These are phyloP conservation scores for Varecia variegata DNA, from an alignment of 2,797 vertebrate genomes.

Conservation along the genomic window DNA sequence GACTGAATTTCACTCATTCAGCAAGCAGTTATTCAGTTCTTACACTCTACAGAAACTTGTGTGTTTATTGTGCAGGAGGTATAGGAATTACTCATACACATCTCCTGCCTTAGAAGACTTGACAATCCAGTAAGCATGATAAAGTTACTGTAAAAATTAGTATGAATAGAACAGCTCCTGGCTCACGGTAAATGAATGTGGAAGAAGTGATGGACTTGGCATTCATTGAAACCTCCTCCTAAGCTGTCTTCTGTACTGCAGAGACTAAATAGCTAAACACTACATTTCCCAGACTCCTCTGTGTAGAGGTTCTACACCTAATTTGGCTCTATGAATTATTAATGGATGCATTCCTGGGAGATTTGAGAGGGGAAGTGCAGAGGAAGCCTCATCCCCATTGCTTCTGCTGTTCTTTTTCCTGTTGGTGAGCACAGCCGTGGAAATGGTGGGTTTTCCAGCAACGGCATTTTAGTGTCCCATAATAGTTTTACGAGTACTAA, in stretches of 20 bases:
- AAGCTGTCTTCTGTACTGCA: neutral
- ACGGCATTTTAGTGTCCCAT: neutral
- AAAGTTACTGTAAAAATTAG: neutral
- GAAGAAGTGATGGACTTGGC: neutral
- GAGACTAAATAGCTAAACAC: neutral
- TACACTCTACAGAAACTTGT: neutral
- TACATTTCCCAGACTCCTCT: neutral
- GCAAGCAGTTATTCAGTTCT: slow-evolving; percentile 11
- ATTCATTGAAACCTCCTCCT: neutral
- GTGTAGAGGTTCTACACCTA: neutral
- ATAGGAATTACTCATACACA: slow-evolving; percentile 2
- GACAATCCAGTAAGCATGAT: neutral
- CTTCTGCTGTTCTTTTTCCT: neutral
- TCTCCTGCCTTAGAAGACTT: neutral
- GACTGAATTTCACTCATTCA: slow-evolving; percentile 5
- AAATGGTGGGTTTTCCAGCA: slow-evolving; percentile 8
- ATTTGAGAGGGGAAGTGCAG: neutral
- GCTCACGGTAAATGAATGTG: neutral
- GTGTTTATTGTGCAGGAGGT: neutral
- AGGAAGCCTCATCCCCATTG: neutral
- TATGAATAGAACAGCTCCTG: neutral
- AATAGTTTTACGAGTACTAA: neutral
- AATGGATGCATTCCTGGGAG: neutral
- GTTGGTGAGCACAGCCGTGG: neutral
- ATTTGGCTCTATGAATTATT: neutral